phyloP scores from a whole-genome alignment of 2,888 invertebrate species.

The Gortyna flavago region DNA sequence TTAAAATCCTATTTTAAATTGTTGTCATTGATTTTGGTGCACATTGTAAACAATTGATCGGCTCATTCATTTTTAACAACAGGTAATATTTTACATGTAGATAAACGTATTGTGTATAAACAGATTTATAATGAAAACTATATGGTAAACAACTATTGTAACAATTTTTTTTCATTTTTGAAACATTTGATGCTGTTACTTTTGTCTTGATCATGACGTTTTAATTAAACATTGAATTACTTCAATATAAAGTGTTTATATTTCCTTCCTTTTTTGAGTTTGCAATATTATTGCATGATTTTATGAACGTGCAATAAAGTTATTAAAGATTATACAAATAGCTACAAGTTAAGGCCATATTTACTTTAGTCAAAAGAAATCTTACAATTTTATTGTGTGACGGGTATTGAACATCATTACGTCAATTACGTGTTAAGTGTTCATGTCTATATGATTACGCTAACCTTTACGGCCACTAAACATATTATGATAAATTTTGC shows the following conservation, averaged over 20 bases:
- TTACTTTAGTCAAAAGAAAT: conserved; percentile 44
- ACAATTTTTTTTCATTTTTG: conserved; percentile 82
- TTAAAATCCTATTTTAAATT: conserved; percentile 36
- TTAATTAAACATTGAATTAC: conserved; percentile 88
- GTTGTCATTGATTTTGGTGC: conserved; percentile 46
- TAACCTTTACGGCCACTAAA: conserved; percentile 57
- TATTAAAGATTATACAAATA: conserved; percentile 30
- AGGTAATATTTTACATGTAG: conserved; percentile 63
- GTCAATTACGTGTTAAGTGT: conserved; percentile 43
- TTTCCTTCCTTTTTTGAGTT: conserved; percentile 34
- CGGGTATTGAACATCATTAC: conserved; percentile 42
- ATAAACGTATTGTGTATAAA: conserved; percentile 73
- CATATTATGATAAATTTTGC: conserved; percentile 32
- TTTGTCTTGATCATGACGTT: conserved; percentile 88
- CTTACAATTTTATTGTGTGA: conserved; percentile 39
- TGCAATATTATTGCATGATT: conserved; percentile 22
- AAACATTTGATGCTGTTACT: conserved; percentile 87
- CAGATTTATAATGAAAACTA: conserved; percentile 72
- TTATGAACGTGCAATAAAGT: conserved; percentile 22
- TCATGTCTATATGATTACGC: conserved; percentile 49
- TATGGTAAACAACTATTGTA: conserved; percentile 74
- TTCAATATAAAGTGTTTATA: conserved; percentile 65
- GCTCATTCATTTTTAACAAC: conserved; percentile 45
- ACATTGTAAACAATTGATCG: conserved; percentile 43
- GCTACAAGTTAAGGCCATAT: conserved; percentile 37